These are phyloP conservation scores for Epirrita christyi DNA, from an alignment of 2,888 invertebrate species.

Conservation along the genomic window DNA sequence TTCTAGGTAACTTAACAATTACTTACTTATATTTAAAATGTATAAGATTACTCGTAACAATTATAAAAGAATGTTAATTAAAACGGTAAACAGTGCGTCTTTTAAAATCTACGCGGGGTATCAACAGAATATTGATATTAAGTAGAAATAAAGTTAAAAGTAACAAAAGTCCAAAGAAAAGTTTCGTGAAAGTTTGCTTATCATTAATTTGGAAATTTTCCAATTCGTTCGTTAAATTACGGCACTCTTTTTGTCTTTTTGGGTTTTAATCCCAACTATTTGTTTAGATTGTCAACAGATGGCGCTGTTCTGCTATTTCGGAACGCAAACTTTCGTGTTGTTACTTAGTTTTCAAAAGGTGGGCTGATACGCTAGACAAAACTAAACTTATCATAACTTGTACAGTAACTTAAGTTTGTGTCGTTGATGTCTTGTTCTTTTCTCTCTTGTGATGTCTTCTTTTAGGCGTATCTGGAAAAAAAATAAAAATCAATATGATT, in stretches of 20 bases:
- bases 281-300: constrained; percentile 3
- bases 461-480: constrained; percentile 74
- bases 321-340: constrained; percentile 33
- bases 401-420: constrained; percentile 62
- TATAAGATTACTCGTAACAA: constrained; percentile 50
- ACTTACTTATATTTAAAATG: constrained; percentile 50
- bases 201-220: constrained; percentile 11
- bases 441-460: constrained; percentile 57
- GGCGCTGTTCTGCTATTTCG: not conserved
- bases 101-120: constrained; percentile 40
- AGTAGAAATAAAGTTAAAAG: constrained; percentile 39
- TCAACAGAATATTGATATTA: constrained; percentile 47
- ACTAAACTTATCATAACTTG: constrained; percentile 56
- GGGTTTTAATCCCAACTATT: constrained; percentile 6
- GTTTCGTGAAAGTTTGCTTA: constrained; percentile 5
- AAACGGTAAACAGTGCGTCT: constrained; percentile 52
- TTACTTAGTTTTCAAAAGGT: constrained; percentile 48
- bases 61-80: constrained; percentile 38
- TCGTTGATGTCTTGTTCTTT: constrained; percentile 64
- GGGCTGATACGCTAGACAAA: constrained; percentile 60
- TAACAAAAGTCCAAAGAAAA: constrained; percentile 9
- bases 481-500: constrained; percentile 20
- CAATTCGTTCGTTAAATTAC: constrained; percentile 18
- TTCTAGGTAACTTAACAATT: constrained; percentile 67
- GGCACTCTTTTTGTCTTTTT: not conserved